Evolutionary conservation across 2,113 vertebrate genomes (phyloP).

Genomic region (Podarcis muralis): DNA sequence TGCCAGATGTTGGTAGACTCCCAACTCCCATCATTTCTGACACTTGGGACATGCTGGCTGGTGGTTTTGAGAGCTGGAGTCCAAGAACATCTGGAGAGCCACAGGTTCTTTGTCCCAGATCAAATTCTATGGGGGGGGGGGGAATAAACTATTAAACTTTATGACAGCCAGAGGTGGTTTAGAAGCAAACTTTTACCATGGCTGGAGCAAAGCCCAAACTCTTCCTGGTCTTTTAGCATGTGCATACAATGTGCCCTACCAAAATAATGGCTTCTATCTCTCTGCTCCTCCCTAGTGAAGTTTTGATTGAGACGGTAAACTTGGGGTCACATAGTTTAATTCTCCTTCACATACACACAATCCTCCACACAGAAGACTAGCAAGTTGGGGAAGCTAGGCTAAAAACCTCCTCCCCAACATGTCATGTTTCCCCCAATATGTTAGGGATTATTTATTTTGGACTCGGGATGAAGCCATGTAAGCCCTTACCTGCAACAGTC

Average conservation of each 20-base stretch:
- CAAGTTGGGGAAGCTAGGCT: neutral
- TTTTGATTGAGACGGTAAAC: neutral
- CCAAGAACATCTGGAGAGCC: neutral
- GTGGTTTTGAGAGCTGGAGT: neutral
- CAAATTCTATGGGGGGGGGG: too few species aligned
- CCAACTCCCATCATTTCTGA: neutral
- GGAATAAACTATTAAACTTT: neutral
- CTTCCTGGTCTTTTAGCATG: neutral
- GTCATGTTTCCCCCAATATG: neutral
- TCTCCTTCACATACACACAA: neutral
- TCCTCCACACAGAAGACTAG: neutral
- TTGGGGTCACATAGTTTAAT: neutral
- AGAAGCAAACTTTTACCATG: neutral
- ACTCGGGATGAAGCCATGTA: neutral
- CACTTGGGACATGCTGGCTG: neutral
- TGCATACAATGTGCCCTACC: neutral
- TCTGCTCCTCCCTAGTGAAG: neutral
- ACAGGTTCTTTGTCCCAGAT: neutral
- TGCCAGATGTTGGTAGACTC: neutral
- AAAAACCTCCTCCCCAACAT: neutral
- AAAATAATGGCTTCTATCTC: neutral
- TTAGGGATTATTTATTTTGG: neutral
- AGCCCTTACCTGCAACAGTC: neutral
- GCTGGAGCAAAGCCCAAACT: neutral
- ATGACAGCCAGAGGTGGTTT: neutral